Conservation (phyloP, 2,113 vertebrate species). For the Sclerurus mexicanus region DNA sequence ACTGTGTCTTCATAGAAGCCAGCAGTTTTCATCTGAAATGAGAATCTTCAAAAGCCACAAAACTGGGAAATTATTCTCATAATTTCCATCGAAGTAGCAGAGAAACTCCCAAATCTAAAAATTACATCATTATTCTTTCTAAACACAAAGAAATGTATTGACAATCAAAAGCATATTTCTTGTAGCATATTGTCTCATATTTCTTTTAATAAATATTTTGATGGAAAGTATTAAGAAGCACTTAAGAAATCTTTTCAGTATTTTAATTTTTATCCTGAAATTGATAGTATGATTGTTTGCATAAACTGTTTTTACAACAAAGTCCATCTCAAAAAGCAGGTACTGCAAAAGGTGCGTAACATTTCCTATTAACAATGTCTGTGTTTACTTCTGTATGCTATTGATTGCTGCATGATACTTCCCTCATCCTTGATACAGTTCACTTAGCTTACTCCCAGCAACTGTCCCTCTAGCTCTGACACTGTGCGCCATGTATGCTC, state of each 20-base stretch:
- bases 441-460: not conserved
- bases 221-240: not conserved
- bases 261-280: not conserved
- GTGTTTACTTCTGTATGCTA: not conserved
- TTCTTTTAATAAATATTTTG: not conserved
- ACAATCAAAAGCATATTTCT: not conserved
- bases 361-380: not conserved
- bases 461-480: not conserved
- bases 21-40: not conserved
- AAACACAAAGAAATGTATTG: not conserved
- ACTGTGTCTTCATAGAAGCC: not conserved
- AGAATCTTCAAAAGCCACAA: not conserved
- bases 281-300: not conserved
- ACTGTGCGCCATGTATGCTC: not conserved
- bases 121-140: not conserved
- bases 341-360: not conserved
- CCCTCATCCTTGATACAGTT: not conserved
- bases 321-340: not conserved
- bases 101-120: not conserved
- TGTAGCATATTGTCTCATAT: not conserved
- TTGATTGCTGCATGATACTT: not conserved
- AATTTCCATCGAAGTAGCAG: not conserved
- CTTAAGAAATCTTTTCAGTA: not conserved
- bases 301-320: not conserved
- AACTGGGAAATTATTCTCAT: too few relatives aligned